Base-by-base conservation (phyloP, 2,797 vertebrate genomes). In the Orientallactaga sibirica region DNA sequence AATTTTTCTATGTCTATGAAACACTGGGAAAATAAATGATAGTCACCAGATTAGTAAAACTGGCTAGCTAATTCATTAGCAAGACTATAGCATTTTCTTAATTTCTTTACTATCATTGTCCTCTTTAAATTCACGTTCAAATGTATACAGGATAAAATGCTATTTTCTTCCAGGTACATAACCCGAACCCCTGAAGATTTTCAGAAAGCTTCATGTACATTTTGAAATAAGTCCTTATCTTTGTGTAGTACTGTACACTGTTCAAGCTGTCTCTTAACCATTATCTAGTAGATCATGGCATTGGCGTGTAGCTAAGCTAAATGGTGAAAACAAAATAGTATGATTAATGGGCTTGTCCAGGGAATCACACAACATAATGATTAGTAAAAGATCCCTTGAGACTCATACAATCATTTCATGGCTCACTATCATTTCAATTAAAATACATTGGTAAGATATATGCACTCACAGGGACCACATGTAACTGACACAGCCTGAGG, bases 261-360 rank as follows among this genome's bases (percentile, higher is more conserved):
- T 67, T 81, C 62, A 58, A 48, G 71, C 33, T 58, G 41, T 74
- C 86, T 87, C 81, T 74, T 76, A 85, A 66, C 77, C 37, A 37
- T 87, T 89, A 43, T 80, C 52, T 78, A 24, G 58, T 78, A 58
- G 58, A 91, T 84, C 33, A 84, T 93, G 78, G 70, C 55, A 73
- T 8, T 19, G 48, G 24, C 41, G 5, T 64, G 19, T 64, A 64
- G 20, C 24, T 64, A 4, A 62, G 19, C 19, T 64, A 64, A 64
- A 58, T 16, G 62, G 19, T 80, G 11, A 90, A 29, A 96, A 77
- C 18, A 19, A 75, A 89, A 19, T 20, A n/a, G 20, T 33, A 1
- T 91, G 68, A 95, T 74, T 86, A 84, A 93, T 64, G 64, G 84
- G 70, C 52, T 91, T 16, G 78, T 48, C 29, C 90, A 41, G 37